Percentiles rank a stretch among this genome's conserved stretches.
These are phyloP conservation scores for Cephus nigrinus DNA, from an alignment of 2,888 invertebrate genomes.

Conservation along the genomic window DNA sequence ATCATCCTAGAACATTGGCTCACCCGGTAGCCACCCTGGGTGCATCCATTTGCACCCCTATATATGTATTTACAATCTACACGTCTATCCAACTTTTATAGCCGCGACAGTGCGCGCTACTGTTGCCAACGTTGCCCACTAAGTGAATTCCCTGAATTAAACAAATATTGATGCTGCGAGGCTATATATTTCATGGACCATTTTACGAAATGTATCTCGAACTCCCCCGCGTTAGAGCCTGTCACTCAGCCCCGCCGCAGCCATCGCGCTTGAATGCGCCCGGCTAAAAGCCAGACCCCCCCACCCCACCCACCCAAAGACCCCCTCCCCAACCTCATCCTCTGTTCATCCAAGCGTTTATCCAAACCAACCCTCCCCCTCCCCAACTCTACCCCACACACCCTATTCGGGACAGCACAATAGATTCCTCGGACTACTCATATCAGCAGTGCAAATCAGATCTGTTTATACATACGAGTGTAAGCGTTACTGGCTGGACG, in stretches of 20 bases:
- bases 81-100: neutral
- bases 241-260: conserved; percentile 36
- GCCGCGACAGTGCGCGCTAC: neutral
- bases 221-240: conserved; percentile 4
- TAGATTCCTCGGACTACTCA: conserved; percentile 57
- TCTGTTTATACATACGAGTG: conserved; percentile 57
- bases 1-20: neutral
- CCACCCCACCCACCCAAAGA: neutral
- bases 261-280: conserved; percentile 49
- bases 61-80: neutral
- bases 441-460: conserved; percentile 51
- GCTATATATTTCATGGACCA: conserved; percentile 42
- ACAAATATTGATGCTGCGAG: conserved; percentile 38
- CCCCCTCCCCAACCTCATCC: conserved; percentile 14
- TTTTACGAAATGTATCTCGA: conserved; percentile 40
- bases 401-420: conserved; percentile 47
- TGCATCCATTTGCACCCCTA: neutral
- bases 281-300: conserved; percentile 46
- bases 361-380: conserved; percentile 1
- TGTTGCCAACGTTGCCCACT: neutral
- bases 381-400: conserved; percentile 14
- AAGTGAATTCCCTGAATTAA: conserved; percentile 33
- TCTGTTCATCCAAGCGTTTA: conserved; percentile 6
- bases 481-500: conserved; percentile 56
- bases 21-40: neutral